Evolutionary conservation across 2,113 vertebrate genomes (phyloP).

Genomic region (Amphiprion percula): DNA sequence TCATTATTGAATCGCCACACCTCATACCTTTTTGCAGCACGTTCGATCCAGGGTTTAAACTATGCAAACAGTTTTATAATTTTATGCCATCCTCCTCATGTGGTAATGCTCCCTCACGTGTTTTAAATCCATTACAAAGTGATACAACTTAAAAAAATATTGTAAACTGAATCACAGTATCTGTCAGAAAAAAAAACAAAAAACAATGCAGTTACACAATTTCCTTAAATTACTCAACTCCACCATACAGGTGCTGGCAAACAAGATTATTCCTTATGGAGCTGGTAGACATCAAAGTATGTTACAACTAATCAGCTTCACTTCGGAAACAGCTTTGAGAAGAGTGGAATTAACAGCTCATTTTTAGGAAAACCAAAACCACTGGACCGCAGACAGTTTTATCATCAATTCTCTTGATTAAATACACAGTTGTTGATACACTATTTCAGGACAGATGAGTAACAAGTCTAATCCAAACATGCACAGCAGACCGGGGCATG

Average conservation of each 20-base stretch:
- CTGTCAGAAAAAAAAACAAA: too few relatives aligned
- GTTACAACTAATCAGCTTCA: neutral
- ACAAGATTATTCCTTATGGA: neutral
- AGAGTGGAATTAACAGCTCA: neutral
- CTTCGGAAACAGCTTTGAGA: neutral
- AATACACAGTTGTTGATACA: conserved; percentile 25
- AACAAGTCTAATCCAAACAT: conserved; percentile 42
- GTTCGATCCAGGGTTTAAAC: too few relatives aligned
- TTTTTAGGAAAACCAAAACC: conserved; percentile 5
- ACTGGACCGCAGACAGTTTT: conserved; percentile 36
- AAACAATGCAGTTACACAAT: too few relatives aligned
- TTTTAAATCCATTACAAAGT: too few relatives aligned
- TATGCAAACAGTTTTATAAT: too few relatives aligned
- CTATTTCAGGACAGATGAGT: conserved; percentile 39
- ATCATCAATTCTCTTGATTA: conserved; percentile 33
- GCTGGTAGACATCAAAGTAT: neutral
- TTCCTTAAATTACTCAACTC: too few relatives aligned
- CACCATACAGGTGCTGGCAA: neutral
- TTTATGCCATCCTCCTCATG: too few relatives aligned
- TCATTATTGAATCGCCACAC: too few relatives aligned
- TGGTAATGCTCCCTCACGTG: too few relatives aligned
- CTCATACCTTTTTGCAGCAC: too few relatives aligned
- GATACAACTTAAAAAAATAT: too few relatives aligned
- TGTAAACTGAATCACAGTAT: too few relatives aligned
- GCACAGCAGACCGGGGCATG: conserved; percentile 44